These are phyloP conservation scores for Phallusia fumigata DNA, from an alignment of 23 tunicate species.

Conservation along the genomic window DNA sequence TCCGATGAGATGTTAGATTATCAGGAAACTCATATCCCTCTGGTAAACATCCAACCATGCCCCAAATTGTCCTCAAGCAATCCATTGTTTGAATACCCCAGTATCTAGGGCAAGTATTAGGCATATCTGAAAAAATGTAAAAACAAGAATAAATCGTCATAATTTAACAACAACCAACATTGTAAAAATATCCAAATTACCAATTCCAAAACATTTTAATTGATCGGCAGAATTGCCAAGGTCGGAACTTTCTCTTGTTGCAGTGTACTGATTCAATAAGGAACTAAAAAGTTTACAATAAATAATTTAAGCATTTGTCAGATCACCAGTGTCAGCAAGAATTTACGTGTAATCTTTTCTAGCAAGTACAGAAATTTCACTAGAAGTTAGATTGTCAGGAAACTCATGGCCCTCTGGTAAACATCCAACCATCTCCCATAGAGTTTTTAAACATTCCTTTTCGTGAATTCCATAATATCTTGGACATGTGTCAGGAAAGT, in stretches of 20 bases:
- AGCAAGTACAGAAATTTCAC: neutral
- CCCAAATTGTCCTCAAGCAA: neutral
- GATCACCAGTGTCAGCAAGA: neutral
- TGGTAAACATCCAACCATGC: neutral
- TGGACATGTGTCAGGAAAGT: neutral
- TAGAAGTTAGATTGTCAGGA: neutral
- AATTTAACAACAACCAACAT: neutral
- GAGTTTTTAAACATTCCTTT: neutral
- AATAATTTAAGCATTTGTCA: no score
- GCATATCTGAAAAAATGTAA: neutral
- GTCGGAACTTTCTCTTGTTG: neutral
- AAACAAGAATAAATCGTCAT: neutral
- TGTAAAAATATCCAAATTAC: neutral
- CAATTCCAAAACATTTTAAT: constrained; percentile 3
- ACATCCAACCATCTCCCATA: neutral
- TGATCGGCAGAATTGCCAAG: neutral
- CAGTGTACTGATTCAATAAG: neutral
- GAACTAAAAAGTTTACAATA: neutral
- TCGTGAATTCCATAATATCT: neutral
- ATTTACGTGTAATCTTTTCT: neutral
- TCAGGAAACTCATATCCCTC: constrained; percentile 1
- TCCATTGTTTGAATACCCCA: neutral
- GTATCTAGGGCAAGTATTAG: neutral
- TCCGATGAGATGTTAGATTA: neutral
- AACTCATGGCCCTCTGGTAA: neutral